phyloP scores from a whole-genome alignment of 2,888 invertebrate genomes.

The Parascotia fuliginaria region DNA sequence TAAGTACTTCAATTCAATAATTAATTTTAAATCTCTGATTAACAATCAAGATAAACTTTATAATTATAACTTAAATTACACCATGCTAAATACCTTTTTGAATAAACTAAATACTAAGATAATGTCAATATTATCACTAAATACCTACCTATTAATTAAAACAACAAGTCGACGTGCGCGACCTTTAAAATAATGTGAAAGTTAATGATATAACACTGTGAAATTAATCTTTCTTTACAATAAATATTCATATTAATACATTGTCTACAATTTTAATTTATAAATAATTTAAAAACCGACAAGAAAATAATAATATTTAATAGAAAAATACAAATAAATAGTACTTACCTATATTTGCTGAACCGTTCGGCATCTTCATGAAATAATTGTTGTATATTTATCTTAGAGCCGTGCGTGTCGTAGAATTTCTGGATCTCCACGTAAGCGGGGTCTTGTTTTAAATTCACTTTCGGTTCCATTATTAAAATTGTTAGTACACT shows the following conservation, averaged over 20 bases:
- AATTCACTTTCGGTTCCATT: constrained; percentile 78
- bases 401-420: constrained; percentile 88
- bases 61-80: not conserved
- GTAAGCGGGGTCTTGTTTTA: constrained; percentile 88
- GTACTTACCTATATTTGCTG: constrained; percentile 92
- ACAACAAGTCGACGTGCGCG: constrained; percentile 40
- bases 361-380: constrained; percentile 93
- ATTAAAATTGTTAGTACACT: constrained; percentile 54
- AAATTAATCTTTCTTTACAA: constrained; percentile 1
- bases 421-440: constrained; percentile 91
- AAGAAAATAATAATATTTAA: constrained; percentile 11
- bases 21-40: not conserved
- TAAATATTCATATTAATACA: not conserved
- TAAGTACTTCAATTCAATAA: not conserved
- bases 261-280: not conserved
- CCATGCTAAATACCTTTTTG: too few relatives aligned
- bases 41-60: not conserved
- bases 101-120: too few relatives aligned
- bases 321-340: constrained; percentile 16
- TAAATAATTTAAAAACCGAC: constrained; percentile 15
- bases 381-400: constrained; percentile 94
- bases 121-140: too few relatives aligned
- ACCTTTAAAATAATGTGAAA: constrained; percentile 61
- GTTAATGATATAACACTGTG: constrained; percentile 40
- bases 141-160: constrained; percentile 5